Evolutionary conservation across 2,888 invertebrate genomes (phyloP), one percentile per base, ranked within the genome.

Genomic region (Drosophila atripex): DNA sequence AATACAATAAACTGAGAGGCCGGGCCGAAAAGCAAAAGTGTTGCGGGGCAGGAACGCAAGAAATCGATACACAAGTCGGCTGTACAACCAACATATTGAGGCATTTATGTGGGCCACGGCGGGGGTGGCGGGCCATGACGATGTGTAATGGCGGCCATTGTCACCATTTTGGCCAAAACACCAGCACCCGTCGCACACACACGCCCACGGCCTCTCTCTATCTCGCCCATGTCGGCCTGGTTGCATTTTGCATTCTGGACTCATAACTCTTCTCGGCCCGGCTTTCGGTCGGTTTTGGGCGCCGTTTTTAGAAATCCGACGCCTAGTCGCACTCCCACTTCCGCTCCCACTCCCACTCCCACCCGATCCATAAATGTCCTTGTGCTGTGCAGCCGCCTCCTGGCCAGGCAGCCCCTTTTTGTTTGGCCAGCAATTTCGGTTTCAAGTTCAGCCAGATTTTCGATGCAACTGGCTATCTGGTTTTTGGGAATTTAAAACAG

Each of bases 101-200:
- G 66, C 58, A 47, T 72, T 69, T 63, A 77, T 72, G 53, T 82
- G 58, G 76, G 75, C 59, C 71, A 76, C 58, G 51, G 46, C 8
- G 25, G 11, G n/a, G 68, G 35, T 16, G 54, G 32, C 0, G 41
- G 49, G 52, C 68, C 57, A 54, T 55, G 45, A 8, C 58, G 47
- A 46, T 68, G 71, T 73, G 73, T 78, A 86, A 79, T 85, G 89
- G 83, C 88, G 88, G 83, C 86, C 88, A 88, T 89, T 89, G 88
- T 87, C 89, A 79, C 82, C 78, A 71, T 75, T 75, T 71, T 74
- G 58, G 56, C 64, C 11, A 51, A 71, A 65, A 64, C 60, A 52
- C 23, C 47, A 55, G 65, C 43, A 47, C 41, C 21, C 12, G 21
- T 43, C 43, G 47, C 41, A 47, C 50, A 45, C 46, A 58, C 35